Base-by-base conservation (phyloP, 2,888 invertebrate genomes). In the Andrena trimmerana region DNA sequence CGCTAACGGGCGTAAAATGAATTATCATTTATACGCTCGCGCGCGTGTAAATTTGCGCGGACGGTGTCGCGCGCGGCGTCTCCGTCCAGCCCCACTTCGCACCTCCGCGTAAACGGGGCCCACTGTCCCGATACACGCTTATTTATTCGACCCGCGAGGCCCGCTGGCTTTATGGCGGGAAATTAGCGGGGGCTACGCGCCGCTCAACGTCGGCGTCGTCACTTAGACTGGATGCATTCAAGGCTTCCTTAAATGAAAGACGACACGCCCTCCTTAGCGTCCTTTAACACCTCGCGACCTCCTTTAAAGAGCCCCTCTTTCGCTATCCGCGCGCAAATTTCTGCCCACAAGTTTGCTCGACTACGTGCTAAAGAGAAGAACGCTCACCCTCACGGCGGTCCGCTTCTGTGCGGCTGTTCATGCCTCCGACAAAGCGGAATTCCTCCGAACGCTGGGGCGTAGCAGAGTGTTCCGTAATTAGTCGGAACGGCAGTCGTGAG, bases 211-310 rank as follows among this genome's bases (percentile, higher is more conserved):
- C 77, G 85, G 85, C 86, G 89, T 91, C 88, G 89, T 90, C 92
- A 93, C 92, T 93, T 92, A 93, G 92, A 91, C 82, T 91, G 89
- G 70, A 74, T 89, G 91, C 89, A 91, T 92, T 92, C 90, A 89
- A 83, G 73, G 78, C 82, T 88, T 89, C 84, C 82, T 90, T 90
- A 88, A 24, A 89, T 89, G 88, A 84, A 71, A 81, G 74, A 77
- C 87, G 92, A 89, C 92, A 92, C 92, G 91, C 92, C 92, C 89
- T 92, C 90, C 91, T 93, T 93, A 93, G 92, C 93, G 89, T 90
- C 91, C 91, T 91, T 93, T 93, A 92, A 92, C 92, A 92, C 92
- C 90, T 92, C 73, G 63, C 89, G 89, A 86, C 71, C 88, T 83
- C 75, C 79, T 90, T 89, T 90, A 87, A 89, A 89, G 85, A 88